Evolutionary conservation across 2,888 invertebrate species (phyloP).

Genomic region (Caenorhabditis sulstoni): DNA sequence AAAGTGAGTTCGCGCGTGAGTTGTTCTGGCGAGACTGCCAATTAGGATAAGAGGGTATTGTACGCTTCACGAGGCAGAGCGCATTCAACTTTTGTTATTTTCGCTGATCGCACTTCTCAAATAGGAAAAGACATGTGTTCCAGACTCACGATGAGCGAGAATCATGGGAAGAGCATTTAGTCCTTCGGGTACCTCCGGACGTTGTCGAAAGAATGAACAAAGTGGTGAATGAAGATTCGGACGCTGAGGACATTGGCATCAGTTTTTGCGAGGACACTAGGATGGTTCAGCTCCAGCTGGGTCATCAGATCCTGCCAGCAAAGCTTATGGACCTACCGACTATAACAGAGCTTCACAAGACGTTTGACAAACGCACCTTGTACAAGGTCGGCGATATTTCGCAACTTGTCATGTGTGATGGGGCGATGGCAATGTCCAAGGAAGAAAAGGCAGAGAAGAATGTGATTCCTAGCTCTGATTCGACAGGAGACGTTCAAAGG

Average conservation of each 20-base stretch:
- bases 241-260: constrained; percentile 16
- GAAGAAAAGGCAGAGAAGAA: neutral
- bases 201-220: constrained; percentile 19
- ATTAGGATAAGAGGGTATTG: too few relatives aligned
- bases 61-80: too few relatives aligned
- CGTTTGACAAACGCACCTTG: constrained; percentile 20
- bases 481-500: neutral
- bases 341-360: constrained; percentile 44
- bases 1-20: constrained; percentile 13
- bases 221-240: neutral
- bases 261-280: constrained; percentile 18
- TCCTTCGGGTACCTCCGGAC: constrained; percentile 30
- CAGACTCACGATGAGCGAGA: constrained; percentile 10
- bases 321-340: constrained; percentile 39
- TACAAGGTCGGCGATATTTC: constrained; percentile 40
- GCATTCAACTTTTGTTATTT: neutral
- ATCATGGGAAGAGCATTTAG: constrained; percentile 30
- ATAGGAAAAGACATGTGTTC: too few relatives aligned
- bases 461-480: neutral
- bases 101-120: too few relatives aligned
- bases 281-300: constrained; percentile 17
- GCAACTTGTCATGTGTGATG: constrained; percentile 43
- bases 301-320: constrained; percentile 31
- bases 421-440: neutral
- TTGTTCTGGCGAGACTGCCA: neutral